These are phyloP conservation scores for Girardinus metallicus DNA, from an alignment of 2,797 vertebrate species.

Conservation along the genomic window DNA sequence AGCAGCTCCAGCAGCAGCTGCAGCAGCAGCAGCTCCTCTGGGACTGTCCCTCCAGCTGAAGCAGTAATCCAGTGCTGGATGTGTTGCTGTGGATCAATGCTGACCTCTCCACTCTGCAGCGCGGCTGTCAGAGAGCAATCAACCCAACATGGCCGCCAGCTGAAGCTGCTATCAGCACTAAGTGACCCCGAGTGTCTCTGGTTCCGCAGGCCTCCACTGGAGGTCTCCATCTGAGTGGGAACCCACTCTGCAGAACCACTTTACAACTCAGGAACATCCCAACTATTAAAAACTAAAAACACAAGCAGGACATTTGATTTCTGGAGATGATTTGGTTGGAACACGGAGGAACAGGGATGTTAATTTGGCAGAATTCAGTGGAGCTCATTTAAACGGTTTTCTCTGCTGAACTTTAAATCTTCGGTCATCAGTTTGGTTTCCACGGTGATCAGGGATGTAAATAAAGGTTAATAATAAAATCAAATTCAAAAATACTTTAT, in stretches of 20 bases:
- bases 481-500: too few relatives aligned
- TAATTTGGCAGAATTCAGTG: too few relatives aligned
- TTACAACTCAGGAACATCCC: neutral
- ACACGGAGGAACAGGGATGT: neutral
- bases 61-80: constrained; percentile 44
- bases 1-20: too few relatives aligned
- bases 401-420: too few relatives aligned
- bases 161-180: constrained; percentile 37
- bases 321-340: neutral
- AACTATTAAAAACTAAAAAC: neutral
- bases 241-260: neutral
- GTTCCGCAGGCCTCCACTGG: constrained; percentile 16
- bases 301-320: neutral
- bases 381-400: too few relatives aligned
- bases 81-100: constrained; percentile 59
- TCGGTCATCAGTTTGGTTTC: too few relatives aligned
- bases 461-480: too few relatives aligned
- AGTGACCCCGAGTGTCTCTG: constrained; percentile 21
- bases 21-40: neutral
- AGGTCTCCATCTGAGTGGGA: neutral
- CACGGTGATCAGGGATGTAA: too few relatives aligned
- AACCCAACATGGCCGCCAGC: constrained; percentile 44
- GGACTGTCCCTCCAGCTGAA: constrained; percentile 24
- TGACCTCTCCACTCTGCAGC: constrained; percentile 34
- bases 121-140: constrained; percentile 46